phyloP scores from a whole-genome alignment of 2,113 vertebrate genomes.

The Cisticola juncidis region DNA sequence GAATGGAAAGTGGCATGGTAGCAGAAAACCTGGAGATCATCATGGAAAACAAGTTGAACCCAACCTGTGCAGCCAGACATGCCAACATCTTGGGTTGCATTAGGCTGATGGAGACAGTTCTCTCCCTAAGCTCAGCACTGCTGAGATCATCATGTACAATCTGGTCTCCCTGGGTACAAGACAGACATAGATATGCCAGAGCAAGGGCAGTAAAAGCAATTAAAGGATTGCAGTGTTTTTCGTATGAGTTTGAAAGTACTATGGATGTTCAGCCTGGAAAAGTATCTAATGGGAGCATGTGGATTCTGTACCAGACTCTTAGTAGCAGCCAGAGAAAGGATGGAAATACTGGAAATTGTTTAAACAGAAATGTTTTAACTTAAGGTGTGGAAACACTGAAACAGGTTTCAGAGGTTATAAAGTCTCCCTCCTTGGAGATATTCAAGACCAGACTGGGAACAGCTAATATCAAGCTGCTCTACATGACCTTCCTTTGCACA shows the following conservation, averaged over 20 bases:
- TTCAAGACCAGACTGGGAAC: neutral
- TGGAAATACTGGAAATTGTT: neutral
- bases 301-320: neutral
- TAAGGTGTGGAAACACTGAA: neutral
- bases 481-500: neutral
- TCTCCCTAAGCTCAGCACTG: neutral
- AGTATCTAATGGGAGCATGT: neutral
- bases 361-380: neutral
- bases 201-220: neutral
- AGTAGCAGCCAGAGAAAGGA: neutral
- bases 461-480: neutral
- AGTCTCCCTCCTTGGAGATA: neutral
- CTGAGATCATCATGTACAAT: neutral
- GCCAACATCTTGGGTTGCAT: neutral
- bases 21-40: neutral
- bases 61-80: neutral
- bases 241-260: neutral
- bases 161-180: neutral
- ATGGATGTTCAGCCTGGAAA: neutral
- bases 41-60: neutral
- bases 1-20: neutral
- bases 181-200: neutral
- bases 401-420: neutral
- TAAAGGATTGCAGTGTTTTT: neutral
- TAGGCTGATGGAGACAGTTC: neutral